These are phyloP conservation scores for Seriola dumerili DNA, from an alignment of 2,113 vertebrate genomes.

Conservation along the genomic window DNA sequence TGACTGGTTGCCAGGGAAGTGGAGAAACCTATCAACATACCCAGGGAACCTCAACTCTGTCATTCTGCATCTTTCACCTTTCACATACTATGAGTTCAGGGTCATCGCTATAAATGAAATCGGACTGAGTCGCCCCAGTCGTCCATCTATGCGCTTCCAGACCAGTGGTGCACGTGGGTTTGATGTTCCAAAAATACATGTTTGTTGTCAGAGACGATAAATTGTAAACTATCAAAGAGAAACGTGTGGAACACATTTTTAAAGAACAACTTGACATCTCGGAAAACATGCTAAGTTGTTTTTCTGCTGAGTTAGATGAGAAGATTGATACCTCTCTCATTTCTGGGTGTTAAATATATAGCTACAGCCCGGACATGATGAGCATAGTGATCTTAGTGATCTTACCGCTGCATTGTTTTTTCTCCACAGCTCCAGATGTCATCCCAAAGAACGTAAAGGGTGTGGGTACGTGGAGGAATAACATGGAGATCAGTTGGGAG, in stretches of 20 bases:
- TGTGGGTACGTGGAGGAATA: conserved; percentile 93
- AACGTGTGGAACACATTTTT: background rate
- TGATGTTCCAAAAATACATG: background rate
- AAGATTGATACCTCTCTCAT: too few species aligned
- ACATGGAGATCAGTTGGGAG: conserved; percentile 99
- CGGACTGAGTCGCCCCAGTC: conserved; percentile 92
- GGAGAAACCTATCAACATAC: conserved; percentile 93
- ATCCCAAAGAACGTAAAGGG: conserved; percentile 93
- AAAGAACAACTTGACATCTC: too few species aligned
- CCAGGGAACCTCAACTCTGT: conserved; percentile 93
- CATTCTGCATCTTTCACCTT: conserved; percentile 89
- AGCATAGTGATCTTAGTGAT: background rate
- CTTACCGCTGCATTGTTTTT: background rate
- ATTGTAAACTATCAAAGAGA: background rate
- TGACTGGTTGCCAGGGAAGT: conserved; percentile 89
- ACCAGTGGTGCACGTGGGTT: conserved; percentile 93
- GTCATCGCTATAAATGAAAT: conserved; percentile 93
- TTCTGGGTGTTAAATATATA: too few species aligned
- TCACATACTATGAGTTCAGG: conserved; percentile 95
- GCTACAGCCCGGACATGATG: too few species aligned
- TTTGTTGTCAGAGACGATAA: background rate
- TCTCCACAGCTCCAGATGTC: conserved; percentile 91
- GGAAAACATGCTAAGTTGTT: too few species aligned
- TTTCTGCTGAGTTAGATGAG: too few species aligned
- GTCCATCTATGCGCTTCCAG: conserved; percentile 90